phyloP scores from a whole-genome alignment of 30 jellyfish, hydroid and myxozoan species.

The Catostylus mosaicus region DNA sequence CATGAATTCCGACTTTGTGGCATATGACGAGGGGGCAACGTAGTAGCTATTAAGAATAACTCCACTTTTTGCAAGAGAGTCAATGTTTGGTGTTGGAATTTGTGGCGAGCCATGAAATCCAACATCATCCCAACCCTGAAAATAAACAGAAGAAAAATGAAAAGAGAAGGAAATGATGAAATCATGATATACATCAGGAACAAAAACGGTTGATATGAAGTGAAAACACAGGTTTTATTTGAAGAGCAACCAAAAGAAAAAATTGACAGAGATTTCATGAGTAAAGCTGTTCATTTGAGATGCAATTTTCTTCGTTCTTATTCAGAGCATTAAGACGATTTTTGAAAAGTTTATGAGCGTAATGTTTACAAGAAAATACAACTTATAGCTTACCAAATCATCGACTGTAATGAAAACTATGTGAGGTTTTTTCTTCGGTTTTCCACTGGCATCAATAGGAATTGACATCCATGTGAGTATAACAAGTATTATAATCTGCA shows the following conservation, averaged over 20 bases:
- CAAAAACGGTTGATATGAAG: too few relatives aligned
- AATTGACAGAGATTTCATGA: too few relatives aligned
- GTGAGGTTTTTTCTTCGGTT: conserved; percentile 66
- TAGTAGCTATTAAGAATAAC: conserved; percentile 87
- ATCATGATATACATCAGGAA: too few relatives aligned
- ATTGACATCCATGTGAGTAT: conserved; percentile 44
- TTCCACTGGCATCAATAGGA: conserved; percentile 41
- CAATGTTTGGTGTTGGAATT: conserved; percentile 96
- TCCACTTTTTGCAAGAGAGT: conserved; percentile 94
- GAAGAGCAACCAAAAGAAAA: too few relatives aligned
- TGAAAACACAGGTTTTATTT: too few relatives aligned
- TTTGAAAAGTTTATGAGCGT: too few relatives aligned
- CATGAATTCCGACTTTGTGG: conserved; percentile 93
- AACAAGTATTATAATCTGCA: conserved; percentile 26
- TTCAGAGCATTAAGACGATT: too few relatives aligned
- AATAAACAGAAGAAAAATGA: not conserved
- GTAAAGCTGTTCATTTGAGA: too few relatives aligned
- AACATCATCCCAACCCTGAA: conserved; percentile 99
- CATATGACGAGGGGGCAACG: conserved; percentile 89
- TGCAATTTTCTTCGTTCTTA: too few relatives aligned
- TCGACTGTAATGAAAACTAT: conserved; percentile 80
- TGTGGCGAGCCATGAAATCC: conserved; percentile 98
- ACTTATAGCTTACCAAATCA: conserved; percentile 90
- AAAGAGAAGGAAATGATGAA: not conserved
- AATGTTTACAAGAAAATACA: too few relatives aligned